Conservation (phyloP, 2,113 vertebrate species). For the Tetrao urogallus region DNA sequence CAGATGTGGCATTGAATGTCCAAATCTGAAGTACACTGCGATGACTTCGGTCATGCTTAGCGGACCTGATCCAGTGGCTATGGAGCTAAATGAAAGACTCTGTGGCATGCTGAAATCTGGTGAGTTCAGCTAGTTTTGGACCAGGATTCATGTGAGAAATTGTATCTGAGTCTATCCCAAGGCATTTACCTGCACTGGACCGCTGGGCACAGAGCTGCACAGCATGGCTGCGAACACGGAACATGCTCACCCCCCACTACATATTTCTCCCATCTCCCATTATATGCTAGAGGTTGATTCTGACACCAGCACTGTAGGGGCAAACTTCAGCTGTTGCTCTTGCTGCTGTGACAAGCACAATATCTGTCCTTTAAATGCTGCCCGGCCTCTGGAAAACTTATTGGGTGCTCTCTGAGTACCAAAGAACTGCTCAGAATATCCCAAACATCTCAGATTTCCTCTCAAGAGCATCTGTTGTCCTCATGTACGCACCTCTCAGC, state of each 20-base stretch:
- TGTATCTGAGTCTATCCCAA: not conserved
- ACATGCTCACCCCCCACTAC: not conserved
- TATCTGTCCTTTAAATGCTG: not conserved
- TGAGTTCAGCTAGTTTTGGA: not conserved
- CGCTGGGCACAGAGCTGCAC: not conserved
- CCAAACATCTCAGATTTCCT: not conserved
- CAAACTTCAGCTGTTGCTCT: not conserved
- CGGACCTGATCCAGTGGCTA: not conserved
- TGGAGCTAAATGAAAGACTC: not conserved
- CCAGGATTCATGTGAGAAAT: not conserved
- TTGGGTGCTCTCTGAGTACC: not conserved
- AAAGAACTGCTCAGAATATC: not conserved
- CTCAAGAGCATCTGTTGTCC: not conserved
- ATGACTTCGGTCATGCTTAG: not conserved
- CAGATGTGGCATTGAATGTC: not conserved
- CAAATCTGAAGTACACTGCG: accelerated
- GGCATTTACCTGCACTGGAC: not conserved
- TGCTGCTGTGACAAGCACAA: not conserved
- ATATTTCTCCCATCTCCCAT: not conserved
- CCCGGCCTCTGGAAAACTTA: not conserved
- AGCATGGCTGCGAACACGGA: not conserved
- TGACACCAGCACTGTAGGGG: too few species aligned
- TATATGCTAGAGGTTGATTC: not conserved
- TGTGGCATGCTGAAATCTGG: not conserved
- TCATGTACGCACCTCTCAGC: accelerated